Percentiles rank a stretch among this genome's conserved stretches.
These are phyloP conservation scores for Gari tellinella DNA, from an alignment of 2,888 invertebrate species.

Conservation along the genomic window DNA sequence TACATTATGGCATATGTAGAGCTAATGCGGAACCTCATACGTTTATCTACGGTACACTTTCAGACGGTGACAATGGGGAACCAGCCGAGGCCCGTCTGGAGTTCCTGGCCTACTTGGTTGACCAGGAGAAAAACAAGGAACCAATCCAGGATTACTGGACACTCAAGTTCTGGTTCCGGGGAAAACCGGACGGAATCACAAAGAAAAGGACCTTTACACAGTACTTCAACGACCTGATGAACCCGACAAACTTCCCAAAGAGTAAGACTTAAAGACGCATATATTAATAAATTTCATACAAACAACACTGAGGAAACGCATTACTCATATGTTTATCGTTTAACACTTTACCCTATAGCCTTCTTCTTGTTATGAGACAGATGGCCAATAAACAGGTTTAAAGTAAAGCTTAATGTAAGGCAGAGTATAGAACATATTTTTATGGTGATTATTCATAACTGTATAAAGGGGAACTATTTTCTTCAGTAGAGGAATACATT, in stretches of 20 bases:
- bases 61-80: conserved; percentile 71
- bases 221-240: conserved; percentile 78
- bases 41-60: background rate
- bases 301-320: too few species aligned
- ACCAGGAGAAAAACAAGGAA: conserved; percentile 69
- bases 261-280: too few species aligned
- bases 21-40: background rate
- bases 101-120: conserved; percentile 75
- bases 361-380: background rate
- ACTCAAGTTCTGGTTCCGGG: conserved; percentile 77
- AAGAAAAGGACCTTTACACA: conserved; percentile 77
- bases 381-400: too few species aligned
- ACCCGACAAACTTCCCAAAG: conserved; percentile 75
- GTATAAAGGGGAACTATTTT: too few species aligned
- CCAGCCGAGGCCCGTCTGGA: conserved; percentile 75
- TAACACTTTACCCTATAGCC: too few species aligned
- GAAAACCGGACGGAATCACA: conserved; percentile 71
- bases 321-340: too few species aligned
- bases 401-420: too few species aligned
- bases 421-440: too few species aligned
- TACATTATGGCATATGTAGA: too few species aligned
- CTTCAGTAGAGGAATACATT: too few species aligned
- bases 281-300: too few species aligned
- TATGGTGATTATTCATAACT: too few species aligned
- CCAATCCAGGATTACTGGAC: conserved; percentile 75